phyloP scores from a whole-genome alignment of 2,797 vertebrate genomes.

The Naso thynnoides region DNA sequence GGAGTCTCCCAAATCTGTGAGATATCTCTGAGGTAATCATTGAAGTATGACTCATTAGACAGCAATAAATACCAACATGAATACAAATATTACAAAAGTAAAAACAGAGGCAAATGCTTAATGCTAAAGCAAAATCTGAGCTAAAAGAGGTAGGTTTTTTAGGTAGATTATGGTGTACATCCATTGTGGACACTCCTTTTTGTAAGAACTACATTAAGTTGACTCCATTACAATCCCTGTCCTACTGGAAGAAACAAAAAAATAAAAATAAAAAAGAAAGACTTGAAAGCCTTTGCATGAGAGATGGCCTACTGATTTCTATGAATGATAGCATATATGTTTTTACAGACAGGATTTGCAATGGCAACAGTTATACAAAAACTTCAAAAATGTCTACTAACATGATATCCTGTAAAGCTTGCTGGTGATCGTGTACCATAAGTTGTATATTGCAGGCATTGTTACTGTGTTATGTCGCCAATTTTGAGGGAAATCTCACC shows the following conservation, averaged over 20 bases:
- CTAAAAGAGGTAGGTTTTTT: constrained; percentile 85
- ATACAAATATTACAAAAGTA: constrained; percentile 88
- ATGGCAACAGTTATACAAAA: constrained; percentile 71
- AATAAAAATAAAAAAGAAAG: constrained; percentile 19
- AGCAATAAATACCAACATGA: constrained; percentile 90
- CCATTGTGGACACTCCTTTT: constrained; percentile 79
- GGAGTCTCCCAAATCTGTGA: constrained; percentile 84
- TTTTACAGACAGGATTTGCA: constrained; percentile 77
- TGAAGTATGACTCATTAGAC: constrained; percentile 87
- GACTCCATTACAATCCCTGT: constrained; percentile 82
- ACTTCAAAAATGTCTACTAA: constrained; percentile 59
- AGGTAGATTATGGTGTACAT: constrained; percentile 85
- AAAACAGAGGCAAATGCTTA: constrained; percentile 87
- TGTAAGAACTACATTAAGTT: constrained; percentile 79
- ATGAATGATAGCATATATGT: constrained; percentile 46
- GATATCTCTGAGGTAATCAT: constrained; percentile 87
- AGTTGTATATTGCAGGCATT: constrained; percentile 71
- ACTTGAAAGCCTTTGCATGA: constrained; percentile 55
- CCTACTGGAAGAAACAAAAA: constrained; percentile 59
- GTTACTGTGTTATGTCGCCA: constrained; percentile 64
- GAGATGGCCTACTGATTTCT: constrained; percentile 62
- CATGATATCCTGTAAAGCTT: constrained; percentile 80
- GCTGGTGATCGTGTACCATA: constrained; percentile 84
- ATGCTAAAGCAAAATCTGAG: constrained; percentile 84
- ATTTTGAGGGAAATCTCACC: constrained; percentile 45